Evolutionary conservation across 2,888 invertebrate genomes (phyloP).

Genomic region (Sussaba pulchella): DNA sequence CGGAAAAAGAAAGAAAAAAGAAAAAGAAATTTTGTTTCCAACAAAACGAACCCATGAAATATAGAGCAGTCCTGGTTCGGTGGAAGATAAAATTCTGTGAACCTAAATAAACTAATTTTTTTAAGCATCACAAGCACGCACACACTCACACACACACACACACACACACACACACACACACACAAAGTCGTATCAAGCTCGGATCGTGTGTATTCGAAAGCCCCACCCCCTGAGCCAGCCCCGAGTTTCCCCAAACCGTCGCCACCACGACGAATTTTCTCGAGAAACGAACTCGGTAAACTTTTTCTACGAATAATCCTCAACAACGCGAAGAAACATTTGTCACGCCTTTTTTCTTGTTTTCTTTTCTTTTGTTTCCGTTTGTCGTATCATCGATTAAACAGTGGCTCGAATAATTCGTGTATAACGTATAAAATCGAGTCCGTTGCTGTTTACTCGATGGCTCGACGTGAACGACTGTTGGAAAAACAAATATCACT

Average conservation of each 20-base stretch:
- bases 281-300: too few species aligned
- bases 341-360: constrained; percentile 3
- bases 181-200: too few species aligned
- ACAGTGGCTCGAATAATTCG: too few species aligned
- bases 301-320: too few species aligned
- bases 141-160: not conserved
- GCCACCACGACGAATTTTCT: too few species aligned
- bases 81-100: constrained; percentile 31
- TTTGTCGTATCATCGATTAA: not conserved
- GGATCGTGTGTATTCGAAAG: too few species aligned
- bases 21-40: constrained; percentile 6
- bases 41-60: too few species aligned
- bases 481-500: constrained; percentile 56
- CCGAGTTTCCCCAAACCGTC: too few species aligned
- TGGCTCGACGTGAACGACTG: constrained; percentile 16
- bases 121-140: not conserved
- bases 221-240: too few species aligned
- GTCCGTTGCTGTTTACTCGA: constrained; percentile 5
- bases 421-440: constrained; percentile 7
- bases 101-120: constrained; percentile 12
- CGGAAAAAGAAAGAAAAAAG: not conserved
- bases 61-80: not conserved
- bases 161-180: not conserved
- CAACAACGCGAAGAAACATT: not conserved
- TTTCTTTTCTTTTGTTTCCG: not conserved